phyloP scores from a whole-genome alignment of 2,888 invertebrate genomes.

The Rhingia campestris region DNA sequence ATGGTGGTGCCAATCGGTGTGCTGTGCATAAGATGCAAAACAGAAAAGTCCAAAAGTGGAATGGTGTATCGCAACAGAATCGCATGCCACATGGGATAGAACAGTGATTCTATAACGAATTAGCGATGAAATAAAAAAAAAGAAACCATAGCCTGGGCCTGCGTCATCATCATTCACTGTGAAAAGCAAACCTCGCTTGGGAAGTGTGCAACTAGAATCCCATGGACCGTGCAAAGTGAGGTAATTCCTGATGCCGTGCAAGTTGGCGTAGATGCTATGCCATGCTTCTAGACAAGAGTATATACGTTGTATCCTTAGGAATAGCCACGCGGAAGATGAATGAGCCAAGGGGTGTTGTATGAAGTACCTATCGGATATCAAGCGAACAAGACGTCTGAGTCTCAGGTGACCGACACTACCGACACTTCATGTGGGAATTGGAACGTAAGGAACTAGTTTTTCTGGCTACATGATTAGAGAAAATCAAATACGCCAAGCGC shows the following conservation, averaged over 20 bases:
- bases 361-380: slow-evolving; percentile 65
- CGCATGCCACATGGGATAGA: slow-evolving; percentile 56
- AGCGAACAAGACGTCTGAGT: slow-evolving; percentile 62
- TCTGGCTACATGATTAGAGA: slow-evolving; percentile 33
- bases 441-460: slow-evolving; percentile 70
- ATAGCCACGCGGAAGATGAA: slow-evolving; percentile 34
- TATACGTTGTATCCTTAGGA: slow-evolving; percentile 14
- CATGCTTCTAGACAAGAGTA: background rate
- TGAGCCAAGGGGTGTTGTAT: slow-evolving; percentile 33
- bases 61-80: slow-evolving; percentile 45
- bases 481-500: slow-evolving; percentile 20
- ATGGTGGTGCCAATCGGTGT: background rate
- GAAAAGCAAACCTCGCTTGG: slow-evolving; percentile 28
- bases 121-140: slow-evolving; percentile 15
- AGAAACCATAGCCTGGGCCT: slow-evolving; percentile 9
- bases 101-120: slow-evolving; percentile 42
- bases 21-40: slow-evolving; percentile 16
- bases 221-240: slow-evolving; percentile 34
- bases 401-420: slow-evolving; percentile 72
- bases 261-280: slow-evolving; percentile 13
- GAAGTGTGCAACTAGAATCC: slow-evolving; percentile 12
- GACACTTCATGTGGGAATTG: slow-evolving; percentile 73
- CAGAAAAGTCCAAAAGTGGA: slow-evolving; percentile 18
- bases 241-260: slow-evolving; percentile 24
- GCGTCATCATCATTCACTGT: slow-evolving; percentile 53